phyloP scores from a whole-genome alignment of 2,888 invertebrate species.

The Coelinius sp. region DNA sequence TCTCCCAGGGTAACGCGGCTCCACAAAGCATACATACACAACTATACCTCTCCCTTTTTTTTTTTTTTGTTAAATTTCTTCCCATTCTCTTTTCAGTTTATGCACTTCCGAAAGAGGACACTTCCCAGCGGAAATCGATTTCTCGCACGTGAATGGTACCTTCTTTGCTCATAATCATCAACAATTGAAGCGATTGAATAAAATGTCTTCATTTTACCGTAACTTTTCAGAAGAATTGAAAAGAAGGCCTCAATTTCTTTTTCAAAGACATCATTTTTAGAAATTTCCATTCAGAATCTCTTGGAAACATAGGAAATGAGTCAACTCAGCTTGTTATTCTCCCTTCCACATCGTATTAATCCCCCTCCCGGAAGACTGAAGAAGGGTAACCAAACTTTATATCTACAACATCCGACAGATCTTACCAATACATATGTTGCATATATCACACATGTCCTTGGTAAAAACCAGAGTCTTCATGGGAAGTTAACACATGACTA shows the following conservation, averaged over 20 bases:
- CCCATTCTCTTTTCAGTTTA: conserved; percentile 11
- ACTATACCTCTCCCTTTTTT: background rate
- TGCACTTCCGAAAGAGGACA: conserved; percentile 29
- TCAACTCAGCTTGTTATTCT: conserved; percentile 8
- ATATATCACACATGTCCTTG: conserved; percentile 41
- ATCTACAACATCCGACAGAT: conserved; percentile 39
- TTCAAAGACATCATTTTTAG: too few species aligned
- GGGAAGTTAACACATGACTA: conserved; percentile 44
- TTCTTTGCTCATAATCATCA: background rate
- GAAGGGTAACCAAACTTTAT: conserved; percentile 14
- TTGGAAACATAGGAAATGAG: background rate
- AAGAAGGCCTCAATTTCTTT: background rate
- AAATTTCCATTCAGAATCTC: too few species aligned
- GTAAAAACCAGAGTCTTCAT: conserved; percentile 36
- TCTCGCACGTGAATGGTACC: background rate
- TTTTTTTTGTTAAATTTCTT: background rate
- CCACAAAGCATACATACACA: background rate
- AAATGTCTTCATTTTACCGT: background rate
- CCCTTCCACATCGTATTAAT: conserved; percentile 29
- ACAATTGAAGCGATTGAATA: background rate
- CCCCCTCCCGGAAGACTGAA: conserved; percentile 35
- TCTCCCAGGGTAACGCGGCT: conserved; percentile 11
- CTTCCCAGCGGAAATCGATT: conserved; percentile 28
- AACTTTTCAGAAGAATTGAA: background rate
- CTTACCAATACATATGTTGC: conserved; percentile 39